A percentile compares a stretch with the other conserved stretches of the same genome.
Evolutionary conservation across 2,797 vertebrate genomes (phyloP).

Genomic region (Chelon auratus): DNA sequence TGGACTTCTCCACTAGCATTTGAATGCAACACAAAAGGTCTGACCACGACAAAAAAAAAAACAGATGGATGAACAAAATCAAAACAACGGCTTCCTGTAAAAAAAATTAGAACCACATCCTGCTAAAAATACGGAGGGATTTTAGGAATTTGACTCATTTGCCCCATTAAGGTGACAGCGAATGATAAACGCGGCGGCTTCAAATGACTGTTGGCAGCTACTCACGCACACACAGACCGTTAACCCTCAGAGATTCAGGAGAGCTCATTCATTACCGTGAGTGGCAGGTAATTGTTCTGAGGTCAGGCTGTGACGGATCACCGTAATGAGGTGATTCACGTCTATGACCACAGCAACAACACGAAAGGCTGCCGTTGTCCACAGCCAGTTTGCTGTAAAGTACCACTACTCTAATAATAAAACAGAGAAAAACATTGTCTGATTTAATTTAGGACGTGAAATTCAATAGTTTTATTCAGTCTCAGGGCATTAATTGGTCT

Average conservation of each 20-base stretch:
- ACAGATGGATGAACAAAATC: not conserved
- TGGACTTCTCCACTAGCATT: not conserved
- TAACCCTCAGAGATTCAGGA: conserved; percentile 1
- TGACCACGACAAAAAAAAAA: not conserved
- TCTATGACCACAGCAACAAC: not conserved
- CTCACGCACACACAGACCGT: not conserved
- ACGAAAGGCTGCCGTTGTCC: not conserved
- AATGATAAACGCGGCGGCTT: not conserved
- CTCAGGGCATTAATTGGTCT: not conserved
- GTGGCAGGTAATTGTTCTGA: conserved; percentile 45
- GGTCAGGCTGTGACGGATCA: conserved; percentile 46
- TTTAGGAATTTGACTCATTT: not conserved
- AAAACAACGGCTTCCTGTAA: conserved; percentile 1
- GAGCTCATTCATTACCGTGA: conserved; percentile 36
- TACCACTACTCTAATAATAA: not conserved
- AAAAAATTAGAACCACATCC: conserved; percentile 9
- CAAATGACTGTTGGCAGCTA: not conserved
- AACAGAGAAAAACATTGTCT: not conserved
- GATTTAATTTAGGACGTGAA: not conserved
- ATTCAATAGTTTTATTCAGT: not conserved
- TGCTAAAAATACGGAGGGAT: not conserved
- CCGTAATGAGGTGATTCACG: conserved; percentile 28
- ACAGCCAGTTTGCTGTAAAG: not conserved
- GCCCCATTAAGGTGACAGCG: not conserved
- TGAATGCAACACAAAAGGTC: conserved; percentile 13